These are phyloP conservation scores for Esox lucius DNA, from an alignment of 2,797 vertebrate species.

Conservation along the genomic window DNA sequence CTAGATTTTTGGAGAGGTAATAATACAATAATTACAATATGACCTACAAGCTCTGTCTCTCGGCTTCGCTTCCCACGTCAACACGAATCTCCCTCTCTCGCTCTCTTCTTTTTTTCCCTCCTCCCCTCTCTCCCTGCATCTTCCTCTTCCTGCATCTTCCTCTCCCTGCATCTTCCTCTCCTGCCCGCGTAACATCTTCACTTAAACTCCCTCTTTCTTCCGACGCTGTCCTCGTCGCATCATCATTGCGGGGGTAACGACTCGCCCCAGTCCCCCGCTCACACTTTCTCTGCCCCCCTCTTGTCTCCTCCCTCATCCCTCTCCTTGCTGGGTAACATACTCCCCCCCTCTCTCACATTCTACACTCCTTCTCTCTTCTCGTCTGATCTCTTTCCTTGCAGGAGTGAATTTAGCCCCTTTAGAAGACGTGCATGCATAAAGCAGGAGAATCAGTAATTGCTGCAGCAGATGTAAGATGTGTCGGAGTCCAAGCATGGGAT, in stretches of 20 bases:
- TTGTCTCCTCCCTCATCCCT: neutral
- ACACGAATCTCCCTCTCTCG: neutral
- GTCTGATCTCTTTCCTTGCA: neutral
- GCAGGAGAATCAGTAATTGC: slow-evolving; percentile 7
- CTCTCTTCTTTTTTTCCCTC: neutral
- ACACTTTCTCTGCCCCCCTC: too few species aligned
- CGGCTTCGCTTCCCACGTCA: slow-evolving; percentile 25
- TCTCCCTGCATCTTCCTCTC: neutral
- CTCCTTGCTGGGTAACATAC: neutral
- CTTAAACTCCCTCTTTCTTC: neutral
- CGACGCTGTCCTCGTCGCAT: too few species aligned
- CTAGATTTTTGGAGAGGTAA: slow-evolving; percentile 16
- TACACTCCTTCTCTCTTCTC: neutral
- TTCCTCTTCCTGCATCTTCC: neutral
- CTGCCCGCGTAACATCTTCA: neutral
- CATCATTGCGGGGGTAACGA: too few species aligned
- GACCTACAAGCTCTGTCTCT: slow-evolving; percentile 5
- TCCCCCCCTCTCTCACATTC: neutral
- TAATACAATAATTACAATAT: slow-evolving; percentile 18
- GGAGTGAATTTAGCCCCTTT: neutral
- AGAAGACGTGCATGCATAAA: neutral
- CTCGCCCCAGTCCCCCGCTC: slow-evolving; percentile 2
- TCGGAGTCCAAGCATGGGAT: slow-evolving; percentile 9
- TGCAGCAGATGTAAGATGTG: slow-evolving; percentile 10
- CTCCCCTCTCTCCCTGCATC: too few species aligned